Percentiles rank a stretch among this genome's conserved stretches.
Evolutionary conservation across 2,113 vertebrate species (phyloP).

Genomic region (Vulpes ferrilata): DNA sequence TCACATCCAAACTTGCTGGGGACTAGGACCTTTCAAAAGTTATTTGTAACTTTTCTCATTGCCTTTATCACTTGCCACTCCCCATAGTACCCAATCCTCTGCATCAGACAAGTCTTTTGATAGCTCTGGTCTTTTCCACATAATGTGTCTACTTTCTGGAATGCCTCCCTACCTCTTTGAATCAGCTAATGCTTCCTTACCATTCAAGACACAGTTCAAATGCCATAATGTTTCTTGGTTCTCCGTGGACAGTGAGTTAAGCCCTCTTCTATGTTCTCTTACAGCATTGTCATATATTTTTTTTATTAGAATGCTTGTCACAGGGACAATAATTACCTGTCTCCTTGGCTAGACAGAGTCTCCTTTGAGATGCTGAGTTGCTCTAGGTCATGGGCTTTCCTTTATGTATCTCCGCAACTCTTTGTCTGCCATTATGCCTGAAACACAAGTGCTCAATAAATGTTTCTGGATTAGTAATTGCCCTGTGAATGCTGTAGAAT

Average conservation of each 20-base stretch:
- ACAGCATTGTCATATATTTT: not conserved
- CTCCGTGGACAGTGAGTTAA: not conserved
- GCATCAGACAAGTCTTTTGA: not conserved
- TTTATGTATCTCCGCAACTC: not conserved
- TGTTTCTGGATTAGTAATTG: slow-evolving; percentile 17
- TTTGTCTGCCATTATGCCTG: not conserved
- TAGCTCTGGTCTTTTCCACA: not conserved
- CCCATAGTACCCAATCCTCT: not conserved
- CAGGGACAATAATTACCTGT: not conserved
- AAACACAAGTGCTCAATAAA: not conserved
- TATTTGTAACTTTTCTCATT: not conserved
- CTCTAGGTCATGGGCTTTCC: not conserved
- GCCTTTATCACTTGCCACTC: not conserved
- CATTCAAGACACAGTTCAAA: not conserved
- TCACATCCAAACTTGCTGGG: not conserved
- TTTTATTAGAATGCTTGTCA: not conserved
- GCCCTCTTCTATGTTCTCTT: not conserved
- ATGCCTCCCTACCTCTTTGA: not conserved
- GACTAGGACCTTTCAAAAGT: not conserved
- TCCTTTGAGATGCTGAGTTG: not conserved
- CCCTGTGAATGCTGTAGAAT: not conserved
- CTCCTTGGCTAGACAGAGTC: not conserved
- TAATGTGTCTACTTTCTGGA: not conserved
- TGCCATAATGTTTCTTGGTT: not conserved
- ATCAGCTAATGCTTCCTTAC: not conserved